A percentile compares a stretch with the other conserved stretches of the same genome.
Conservation (phyloP, 1,140 invertebrate genomes). For the Lepidurus couesii region DNA sequence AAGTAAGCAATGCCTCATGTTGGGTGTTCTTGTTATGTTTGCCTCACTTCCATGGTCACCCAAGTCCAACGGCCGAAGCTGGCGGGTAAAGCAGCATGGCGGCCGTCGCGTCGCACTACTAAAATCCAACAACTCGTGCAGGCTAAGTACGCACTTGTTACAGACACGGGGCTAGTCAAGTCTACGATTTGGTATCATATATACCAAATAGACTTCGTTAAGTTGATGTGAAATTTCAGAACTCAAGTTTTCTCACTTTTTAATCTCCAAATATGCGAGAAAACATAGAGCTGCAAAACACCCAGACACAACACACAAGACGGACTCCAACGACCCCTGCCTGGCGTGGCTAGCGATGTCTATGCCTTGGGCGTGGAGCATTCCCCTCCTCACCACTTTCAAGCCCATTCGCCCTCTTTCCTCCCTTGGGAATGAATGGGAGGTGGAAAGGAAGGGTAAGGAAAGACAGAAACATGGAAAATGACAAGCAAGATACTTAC, state of each 20-base stretch:
- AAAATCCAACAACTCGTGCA: conserved; percentile 6
- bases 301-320: conserved; percentile 18
- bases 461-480: neutral
- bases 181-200: neutral
- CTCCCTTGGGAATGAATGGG: conserved; percentile 12
- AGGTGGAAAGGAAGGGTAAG: neutral
- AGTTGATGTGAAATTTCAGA: neutral
- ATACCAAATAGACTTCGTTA: neutral
- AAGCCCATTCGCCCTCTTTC: neutral
- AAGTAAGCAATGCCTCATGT: conserved; percentile 18
- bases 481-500: neutral
- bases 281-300: conserved; percentile 17
- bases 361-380: conserved; percentile 20
- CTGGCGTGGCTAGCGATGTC: conserved; percentile 16
- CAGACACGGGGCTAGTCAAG: neutral
- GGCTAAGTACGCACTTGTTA: neutral
- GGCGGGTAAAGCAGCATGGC: conserved; percentile 20
- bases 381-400: conserved; percentile 7
- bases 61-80: conserved; percentile 17
- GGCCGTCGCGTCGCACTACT: conserved; percentile 20
- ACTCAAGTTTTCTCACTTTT: neutral
- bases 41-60: conserved; percentile 20
- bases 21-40: conserved; percentile 19
- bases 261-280: conserved; percentile 5
- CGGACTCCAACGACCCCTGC: conserved; percentile 16